Evolutionary conservation across 2,113 vertebrate genomes (phyloP).

Genomic region (Bos taurus): DNA sequence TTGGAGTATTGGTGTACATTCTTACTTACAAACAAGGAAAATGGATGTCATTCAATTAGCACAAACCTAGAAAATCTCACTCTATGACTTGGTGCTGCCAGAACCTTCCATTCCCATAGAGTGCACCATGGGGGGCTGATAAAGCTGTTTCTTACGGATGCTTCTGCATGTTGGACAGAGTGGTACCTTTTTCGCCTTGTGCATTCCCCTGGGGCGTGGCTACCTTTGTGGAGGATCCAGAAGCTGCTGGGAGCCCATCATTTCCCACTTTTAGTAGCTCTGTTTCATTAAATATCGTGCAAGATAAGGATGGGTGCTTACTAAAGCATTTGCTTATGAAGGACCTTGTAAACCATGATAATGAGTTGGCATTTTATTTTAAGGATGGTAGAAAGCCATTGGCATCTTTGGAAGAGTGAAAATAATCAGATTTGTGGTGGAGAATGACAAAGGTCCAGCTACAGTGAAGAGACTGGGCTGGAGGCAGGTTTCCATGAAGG

Average conservation of each 20-base stretch:
- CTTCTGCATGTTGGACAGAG: not conserved
- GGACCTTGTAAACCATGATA: not conserved
- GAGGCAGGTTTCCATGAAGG: not conserved
- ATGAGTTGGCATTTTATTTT: not conserved
- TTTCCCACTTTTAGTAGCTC: not conserved
- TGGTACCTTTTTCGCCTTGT: not conserved
- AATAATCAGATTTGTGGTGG: not conserved
- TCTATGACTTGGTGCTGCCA: not conserved
- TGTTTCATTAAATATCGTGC: not conserved
- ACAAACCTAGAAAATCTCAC: not conserved
- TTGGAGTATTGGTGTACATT: not conserved
- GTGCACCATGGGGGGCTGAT: not conserved
- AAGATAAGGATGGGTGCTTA: not conserved
- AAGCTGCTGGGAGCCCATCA: not conserved
- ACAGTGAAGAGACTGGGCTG: not conserved
- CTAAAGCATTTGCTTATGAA: not conserved
- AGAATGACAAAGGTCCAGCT: not conserved
- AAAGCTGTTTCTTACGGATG: not conserved
- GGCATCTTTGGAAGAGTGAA: not conserved
- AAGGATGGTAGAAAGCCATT: not conserved
- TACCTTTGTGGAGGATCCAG: not conserved
- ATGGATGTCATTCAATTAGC: not conserved
- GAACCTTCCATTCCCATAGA: not conserved
- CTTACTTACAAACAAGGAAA: not conserved
- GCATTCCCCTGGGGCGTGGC: accelerated